Evolutionary conservation across 2,797 vertebrate genomes (phyloP), one percentile per base, ranked within the genome.

Genomic region (Anniella stebbinsi): DNA sequence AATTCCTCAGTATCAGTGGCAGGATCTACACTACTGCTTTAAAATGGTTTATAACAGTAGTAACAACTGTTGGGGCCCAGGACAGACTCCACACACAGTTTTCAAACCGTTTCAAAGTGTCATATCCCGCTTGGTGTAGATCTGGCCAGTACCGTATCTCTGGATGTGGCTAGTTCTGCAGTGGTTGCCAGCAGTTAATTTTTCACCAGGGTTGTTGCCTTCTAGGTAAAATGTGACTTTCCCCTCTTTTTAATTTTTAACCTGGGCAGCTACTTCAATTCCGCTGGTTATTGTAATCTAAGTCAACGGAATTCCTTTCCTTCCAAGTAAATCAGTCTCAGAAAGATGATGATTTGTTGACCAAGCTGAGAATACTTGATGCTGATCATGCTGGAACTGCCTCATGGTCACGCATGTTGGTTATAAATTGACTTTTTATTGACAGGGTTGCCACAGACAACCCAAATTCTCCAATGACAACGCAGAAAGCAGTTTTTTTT

Each of bases 211-310:
- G 80, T 90, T 69, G 41, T 91, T 90, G 90, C 85, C 87, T 93
- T 70, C 51, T 54, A 83, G 93, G 90, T 87, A 94, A 95, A 92
- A 70, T 70, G 90, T 96, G 82, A 89, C 93, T 86, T 85, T 84
- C 38, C 1, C 2, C 54, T n/a, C 2, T 28, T 75, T 94, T 94
- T 96, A 95, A 96, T 95, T 83, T 96, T 95, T 96, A 96, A 95
- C 93, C 87, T 6, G 1, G 41, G 17, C 80, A 54, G 78, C 54
- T 89, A 87, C 88, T 67, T 89, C 36, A 75, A 66, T 91, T 89
- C 75, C 17, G 25, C 0, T 1, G 51, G 18, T 92, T 87, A 87
- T 87, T 94, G 90, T 89, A 81, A 10, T n/a, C 54, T 4, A 21
- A 33, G 21, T 94, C 85, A 95, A 88, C 95, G 82, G 84, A 92